Percentiles rank a stretch among this genome's conserved stretches.
phyloP scores from a whole-genome alignment of 2,113 vertebrate species.

The Stigmatopora nigra region DNA sequence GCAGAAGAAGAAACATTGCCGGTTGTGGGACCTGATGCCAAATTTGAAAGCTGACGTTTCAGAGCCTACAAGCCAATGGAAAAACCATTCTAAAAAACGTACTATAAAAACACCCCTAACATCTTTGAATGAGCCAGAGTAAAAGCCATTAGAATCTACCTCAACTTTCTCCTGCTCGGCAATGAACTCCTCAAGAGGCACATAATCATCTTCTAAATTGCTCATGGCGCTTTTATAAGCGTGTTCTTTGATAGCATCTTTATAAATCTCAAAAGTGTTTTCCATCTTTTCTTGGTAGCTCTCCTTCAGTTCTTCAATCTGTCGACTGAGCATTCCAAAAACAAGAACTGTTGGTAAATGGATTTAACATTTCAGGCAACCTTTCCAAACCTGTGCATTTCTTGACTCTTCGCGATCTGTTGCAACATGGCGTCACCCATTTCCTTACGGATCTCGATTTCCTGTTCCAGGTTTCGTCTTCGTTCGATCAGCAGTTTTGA shows the following conservation, averaged over 20 bases:
- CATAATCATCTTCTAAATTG: constrained; percentile 77
- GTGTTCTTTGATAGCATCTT: constrained; percentile 83
- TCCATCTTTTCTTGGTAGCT: constrained; percentile 81
- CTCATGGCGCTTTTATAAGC: constrained; percentile 80
- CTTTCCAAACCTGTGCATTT: constrained; percentile 66
- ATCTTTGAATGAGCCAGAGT: neutral
- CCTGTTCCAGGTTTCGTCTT: constrained; percentile 74
- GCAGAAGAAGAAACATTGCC: neutral
- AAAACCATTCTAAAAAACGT: neutral
- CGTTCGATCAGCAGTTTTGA: constrained; percentile 72
- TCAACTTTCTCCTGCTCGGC: constrained; percentile 78
- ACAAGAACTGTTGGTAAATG: neutral
- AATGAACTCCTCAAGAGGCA: constrained; percentile 76
- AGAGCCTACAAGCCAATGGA: constrained; percentile 42
- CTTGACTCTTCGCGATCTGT: constrained; percentile 77
- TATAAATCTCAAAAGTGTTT: constrained; percentile 85
- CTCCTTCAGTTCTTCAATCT: constrained; percentile 80
- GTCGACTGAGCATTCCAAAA: constrained; percentile 60
- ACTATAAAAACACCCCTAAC: neutral
- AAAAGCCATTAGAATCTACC: constrained; percentile 50
- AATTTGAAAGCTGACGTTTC: constrained; percentile 47
- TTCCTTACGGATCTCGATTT: constrained; percentile 82
- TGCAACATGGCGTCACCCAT: constrained; percentile 84
- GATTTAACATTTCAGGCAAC: neutral
- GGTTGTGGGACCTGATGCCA: neutral